A percentile compares a stretch with the other conserved stretches of the same genome.
These are phyloP conservation scores for Proales similis DNA, from an alignment of 1,140 invertebrate genomes.

Conservation along the genomic window DNA sequence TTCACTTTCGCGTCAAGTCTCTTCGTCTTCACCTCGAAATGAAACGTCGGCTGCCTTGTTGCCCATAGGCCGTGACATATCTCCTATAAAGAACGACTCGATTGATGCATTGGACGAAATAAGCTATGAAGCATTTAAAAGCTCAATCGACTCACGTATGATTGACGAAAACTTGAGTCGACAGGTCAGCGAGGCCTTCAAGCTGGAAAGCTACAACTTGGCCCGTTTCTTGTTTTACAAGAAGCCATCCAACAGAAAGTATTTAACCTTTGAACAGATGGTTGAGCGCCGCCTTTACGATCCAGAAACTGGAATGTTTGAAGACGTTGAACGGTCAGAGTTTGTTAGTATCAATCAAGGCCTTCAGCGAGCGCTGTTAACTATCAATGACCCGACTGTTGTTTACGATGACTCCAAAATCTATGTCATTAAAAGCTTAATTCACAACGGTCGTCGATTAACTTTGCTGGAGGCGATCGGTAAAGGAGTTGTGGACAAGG, in stretches of 20 bases:
- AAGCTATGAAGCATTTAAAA: no score
- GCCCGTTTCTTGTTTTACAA: constrained; percentile 33
- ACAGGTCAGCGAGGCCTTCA: no score
- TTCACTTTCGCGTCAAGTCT: no score
- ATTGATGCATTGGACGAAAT: no score
- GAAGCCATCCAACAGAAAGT: constrained; percentile 14
- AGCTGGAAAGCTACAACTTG: no score
- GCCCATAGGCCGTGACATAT: no score
- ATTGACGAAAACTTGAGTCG: no score
- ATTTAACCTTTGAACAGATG: constrained; percentile 10
- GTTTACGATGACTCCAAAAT: neutral
- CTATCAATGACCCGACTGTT: constrained; percentile 1
- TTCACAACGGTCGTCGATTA: constrained; percentile 24
- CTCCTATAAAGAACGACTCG: no score
- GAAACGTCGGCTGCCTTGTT: no score
- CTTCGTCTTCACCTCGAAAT: no score
- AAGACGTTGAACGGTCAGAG: neutral
- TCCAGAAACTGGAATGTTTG: neutral
- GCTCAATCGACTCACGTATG: no score
- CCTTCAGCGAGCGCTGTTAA: neutral
- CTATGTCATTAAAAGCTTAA: constrained; percentile 4
- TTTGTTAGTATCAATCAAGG: constrained; percentile 1
- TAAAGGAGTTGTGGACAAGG: constrained; percentile 14
- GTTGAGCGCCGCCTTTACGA: neutral
- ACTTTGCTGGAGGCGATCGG: neutral